Evolutionary conservation across 2,113 vertebrate genomes (phyloP), one percentile per base, ranked within the genome.

Genomic region (Motacilla tschutschensis): DNA sequence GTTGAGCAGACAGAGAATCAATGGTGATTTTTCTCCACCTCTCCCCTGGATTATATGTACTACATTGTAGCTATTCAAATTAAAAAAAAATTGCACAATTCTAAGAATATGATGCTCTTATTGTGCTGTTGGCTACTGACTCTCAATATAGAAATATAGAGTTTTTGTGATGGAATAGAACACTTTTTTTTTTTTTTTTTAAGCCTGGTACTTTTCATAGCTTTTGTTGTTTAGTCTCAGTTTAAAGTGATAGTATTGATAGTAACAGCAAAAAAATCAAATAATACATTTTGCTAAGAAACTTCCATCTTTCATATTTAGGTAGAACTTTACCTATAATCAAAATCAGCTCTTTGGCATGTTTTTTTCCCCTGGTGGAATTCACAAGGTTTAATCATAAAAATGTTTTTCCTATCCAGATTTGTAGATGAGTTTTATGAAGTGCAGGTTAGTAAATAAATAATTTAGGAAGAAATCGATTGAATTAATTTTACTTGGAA

Each of bases 51-150:
- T 84, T 65, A 18, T 67, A 64, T 41, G 31, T 79, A 75, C 36
- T 82, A 55, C 28, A 31, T 48, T 71, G 63, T 36, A 73, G 36
- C 17, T 79, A 53, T 78, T 86, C 83, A 79, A 90, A 74, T 79
- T 7, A 0, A 5, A 54, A 81, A 63, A 74, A 60, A 74, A n/a
- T 31, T 35, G 20, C 20, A 33, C n/a, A 2, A 9, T 78, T 87
- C 55, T 47, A 74, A 51, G 71, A 78, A 80, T 65, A 38, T 4
- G 21, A 54, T 88, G 44, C 22, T 77, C 8, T 77, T 64, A 43
- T 50, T 83, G 7, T 75, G 51, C 51, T 81, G 8, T 47, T 74
- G n/a, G 22, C 17, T 79, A 24, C 26, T 76, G 29, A 13, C 20
- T 71, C 53, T 44, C 38, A 50, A 11, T 87, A 41, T 55, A 29